Base-by-base conservation (phyloP, 2,888 invertebrate species). In the Troides aeacus region DNA sequence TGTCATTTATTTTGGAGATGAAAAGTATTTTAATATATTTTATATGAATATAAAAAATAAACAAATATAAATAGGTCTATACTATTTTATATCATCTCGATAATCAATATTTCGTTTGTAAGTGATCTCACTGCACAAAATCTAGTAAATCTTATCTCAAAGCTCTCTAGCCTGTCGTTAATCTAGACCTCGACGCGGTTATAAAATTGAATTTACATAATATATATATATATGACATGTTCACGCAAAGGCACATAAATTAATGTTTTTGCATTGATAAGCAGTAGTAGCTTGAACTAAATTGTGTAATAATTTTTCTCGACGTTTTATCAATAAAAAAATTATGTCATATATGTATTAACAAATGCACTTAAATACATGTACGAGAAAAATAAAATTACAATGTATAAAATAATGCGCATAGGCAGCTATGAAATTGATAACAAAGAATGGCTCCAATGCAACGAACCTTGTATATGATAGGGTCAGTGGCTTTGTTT, bases 261-360 rank as follows among this genome's bases (percentile, higher is more conserved):
- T 21, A 62, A 42, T 42, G 42, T 30, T 60, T 15, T 42, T 62
- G 42, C 42, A 62, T 15, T 60, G 30, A 36, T 30, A 60, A 4
- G 36, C 60, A 66, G 24, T 36, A 42, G 42, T 42, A 24, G 1
- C 23, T 2, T 21, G 1, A 0, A n/a, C 15, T 39, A 56, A 58
- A 46, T 57, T 67, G 62, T 57, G 24, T 56, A 10, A 39, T 30
- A 18, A 18, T 53, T 21, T 39, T 66, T 66, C 62, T 66, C 53
- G 23, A 23, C 39, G 23, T 23, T 10, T 66, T 66, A 62, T 66
- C 66, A 6, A 21, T 36, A 6, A 46, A 67, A 42, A 67, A 67
- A 62, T 62, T 57, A 57, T 53, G 39, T 12, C 30, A 61, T 66
- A 21, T 36, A 24, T 24, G 42, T 23, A 23, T 59, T 58, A 21